Conservation (phyloP, 53 echinoderm and acorn worm species). For the Luidia sarsii region DNA sequence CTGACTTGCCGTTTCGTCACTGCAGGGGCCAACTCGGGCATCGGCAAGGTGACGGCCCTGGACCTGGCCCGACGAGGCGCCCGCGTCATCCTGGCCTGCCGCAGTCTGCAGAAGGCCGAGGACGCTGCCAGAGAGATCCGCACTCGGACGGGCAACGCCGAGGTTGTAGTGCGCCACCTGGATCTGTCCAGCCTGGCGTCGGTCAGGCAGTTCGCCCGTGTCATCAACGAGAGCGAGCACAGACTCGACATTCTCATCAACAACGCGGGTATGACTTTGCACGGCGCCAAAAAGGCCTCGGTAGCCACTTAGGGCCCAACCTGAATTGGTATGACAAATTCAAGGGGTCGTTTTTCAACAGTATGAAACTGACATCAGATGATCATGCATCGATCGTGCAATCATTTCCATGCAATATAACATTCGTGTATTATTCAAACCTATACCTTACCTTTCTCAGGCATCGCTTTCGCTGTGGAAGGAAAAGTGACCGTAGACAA, state of each 20-base stretch:
- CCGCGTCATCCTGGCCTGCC: conserved; percentile 63
- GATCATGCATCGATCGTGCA: no score
- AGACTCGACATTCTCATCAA: conserved; percentile 61
- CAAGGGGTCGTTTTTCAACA: no score
- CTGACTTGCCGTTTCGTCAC: background rate
- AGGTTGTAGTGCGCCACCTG: conserved; percentile 49
- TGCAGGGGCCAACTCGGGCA: conserved; percentile 61
- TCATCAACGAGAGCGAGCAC: conserved; percentile 28
- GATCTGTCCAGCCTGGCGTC: conserved; percentile 51
- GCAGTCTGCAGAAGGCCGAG: conserved; percentile 44
- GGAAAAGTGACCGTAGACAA: conserved; percentile 64
- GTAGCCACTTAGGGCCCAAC: no score
- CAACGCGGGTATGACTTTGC: conserved; percentile 70
- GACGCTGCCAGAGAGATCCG: conserved; percentile 40
- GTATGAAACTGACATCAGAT: no score
- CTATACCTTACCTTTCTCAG: background rate
- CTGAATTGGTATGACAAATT: no score
- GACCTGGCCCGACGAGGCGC: conserved; percentile 64
- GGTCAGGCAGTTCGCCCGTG: conserved; percentile 31
- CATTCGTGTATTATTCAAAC: no score
- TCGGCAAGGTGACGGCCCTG: conserved; percentile 52
- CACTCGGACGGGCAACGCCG: conserved; percentile 26
- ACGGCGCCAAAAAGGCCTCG: no score
- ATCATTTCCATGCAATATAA: background rate
- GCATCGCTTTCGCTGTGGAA: background rate